A percentile compares a stretch with the other conserved stretches of the same genome.
phyloP scores from a whole-genome alignment of 2,888 invertebrate species.

The Gerris lacustris region DNA sequence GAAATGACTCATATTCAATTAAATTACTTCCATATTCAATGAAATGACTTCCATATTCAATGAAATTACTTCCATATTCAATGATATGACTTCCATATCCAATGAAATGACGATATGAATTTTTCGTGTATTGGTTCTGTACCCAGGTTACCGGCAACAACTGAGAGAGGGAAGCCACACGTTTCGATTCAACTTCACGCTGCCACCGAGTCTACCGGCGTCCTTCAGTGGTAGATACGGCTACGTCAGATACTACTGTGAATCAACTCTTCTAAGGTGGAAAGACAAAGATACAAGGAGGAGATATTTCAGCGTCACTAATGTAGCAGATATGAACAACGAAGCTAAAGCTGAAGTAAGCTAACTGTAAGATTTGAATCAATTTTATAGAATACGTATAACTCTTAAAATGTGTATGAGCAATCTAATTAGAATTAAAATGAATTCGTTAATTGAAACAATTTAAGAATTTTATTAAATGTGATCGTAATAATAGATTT shows the following conservation, averaged over 20 bases:
- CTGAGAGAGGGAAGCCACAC: slow-evolving; percentile 31
- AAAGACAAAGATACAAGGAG: slow-evolving; percentile 29
- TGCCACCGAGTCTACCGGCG: slow-evolving; percentile 32
- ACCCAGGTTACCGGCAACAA: slow-evolving; percentile 31
- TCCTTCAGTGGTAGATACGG: slow-evolving; percentile 32
- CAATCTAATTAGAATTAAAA: background rate
- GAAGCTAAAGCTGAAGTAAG: slow-evolving; percentile 33
- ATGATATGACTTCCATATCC: too few species aligned
- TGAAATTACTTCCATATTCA: too few species aligned
- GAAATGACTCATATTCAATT: too few species aligned
- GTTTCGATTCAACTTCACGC: slow-evolving; percentile 32
- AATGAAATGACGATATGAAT: too few species aligned
- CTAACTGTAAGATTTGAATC: background rate
- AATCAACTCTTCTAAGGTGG: slow-evolving; percentile 32
- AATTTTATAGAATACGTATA: background rate
- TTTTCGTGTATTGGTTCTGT: too few species aligned
- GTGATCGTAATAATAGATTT: too few species aligned
- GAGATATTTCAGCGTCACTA: slow-evolving; percentile 31
- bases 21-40: too few species aligned
- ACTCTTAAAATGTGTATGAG: background rate
- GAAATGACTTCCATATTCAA: too few species aligned
- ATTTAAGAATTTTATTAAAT: slow-evolving; percentile 6
- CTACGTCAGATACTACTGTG: slow-evolving; percentile 34
- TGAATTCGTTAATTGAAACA: background rate
- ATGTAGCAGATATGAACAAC: slow-evolving; percentile 32